Evolutionary conservation across 37 sponge, comb jelly and placozoan genomes (phyloP).

Genomic region (Bolinopsis microptera): DNA sequence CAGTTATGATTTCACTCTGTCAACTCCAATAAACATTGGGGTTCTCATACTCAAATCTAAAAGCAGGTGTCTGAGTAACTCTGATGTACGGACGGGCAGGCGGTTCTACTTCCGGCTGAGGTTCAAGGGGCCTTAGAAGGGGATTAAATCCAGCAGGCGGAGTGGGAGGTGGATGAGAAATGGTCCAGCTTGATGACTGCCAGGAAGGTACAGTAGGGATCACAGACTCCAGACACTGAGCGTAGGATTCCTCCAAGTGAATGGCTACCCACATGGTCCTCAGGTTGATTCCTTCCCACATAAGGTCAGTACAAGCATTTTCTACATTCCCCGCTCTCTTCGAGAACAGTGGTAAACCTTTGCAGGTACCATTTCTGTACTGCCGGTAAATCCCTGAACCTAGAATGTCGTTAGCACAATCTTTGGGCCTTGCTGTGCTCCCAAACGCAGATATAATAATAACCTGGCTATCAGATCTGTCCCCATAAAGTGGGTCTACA

Average conservation of each 20-base stretch:
- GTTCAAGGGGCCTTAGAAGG: no score
- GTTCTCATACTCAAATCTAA: no score
- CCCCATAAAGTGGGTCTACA: not conserved
- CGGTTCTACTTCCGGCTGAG: no score
- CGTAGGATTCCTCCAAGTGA: not conserved
- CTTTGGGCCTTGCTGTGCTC: not conserved
- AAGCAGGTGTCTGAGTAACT: no score
- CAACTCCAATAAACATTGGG: no score
- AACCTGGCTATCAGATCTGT: not conserved
- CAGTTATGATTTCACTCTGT: no score
- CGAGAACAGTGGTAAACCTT: not conserved
- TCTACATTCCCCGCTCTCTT: not conserved
- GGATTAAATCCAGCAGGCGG: no score
- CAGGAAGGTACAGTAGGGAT: no score
- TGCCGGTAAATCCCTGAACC: constrained; percentile 4
- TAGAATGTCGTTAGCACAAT: not conserved
- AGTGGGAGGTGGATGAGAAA: no score
- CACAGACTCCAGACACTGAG: not conserved
- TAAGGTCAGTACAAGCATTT: not conserved
- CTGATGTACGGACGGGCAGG: no score
- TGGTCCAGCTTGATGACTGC: no score
- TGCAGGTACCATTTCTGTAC: not conserved
- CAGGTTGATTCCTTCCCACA: not conserved
- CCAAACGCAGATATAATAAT: not conserved
- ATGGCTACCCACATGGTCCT: not conserved